A percentile compares a stretch with the other conserved stretches of the same genome.
phyloP scores from a whole-genome alignment of 2,797 vertebrate genomes.

The Neosilurus mollespiculum region DNA sequence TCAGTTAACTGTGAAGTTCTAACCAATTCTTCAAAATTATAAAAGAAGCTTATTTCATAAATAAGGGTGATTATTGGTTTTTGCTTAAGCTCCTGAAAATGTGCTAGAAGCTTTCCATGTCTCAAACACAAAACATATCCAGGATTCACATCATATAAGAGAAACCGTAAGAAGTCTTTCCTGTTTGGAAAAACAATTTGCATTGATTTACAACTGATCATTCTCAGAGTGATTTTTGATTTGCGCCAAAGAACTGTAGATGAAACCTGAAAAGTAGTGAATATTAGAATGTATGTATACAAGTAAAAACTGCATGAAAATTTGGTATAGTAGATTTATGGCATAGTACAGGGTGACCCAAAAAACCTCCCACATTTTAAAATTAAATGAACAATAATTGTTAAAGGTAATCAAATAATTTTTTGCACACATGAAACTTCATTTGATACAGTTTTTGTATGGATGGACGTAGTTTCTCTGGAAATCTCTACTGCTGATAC shows the following conservation, averaged over 20 bases:
- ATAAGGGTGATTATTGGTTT: neutral
- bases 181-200: neutral
- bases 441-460: too few species aligned
- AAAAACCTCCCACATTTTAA: too few species aligned
- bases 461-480: too few species aligned
- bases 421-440: too few species aligned
- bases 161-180: neutral
- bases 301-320: neutral
- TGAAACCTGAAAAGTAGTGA: neutral
- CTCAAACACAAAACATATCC: neutral
- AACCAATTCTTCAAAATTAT: constrained; percentile 14
- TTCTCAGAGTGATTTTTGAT: neutral
- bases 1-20: neutral
- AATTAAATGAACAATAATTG: too few species aligned
- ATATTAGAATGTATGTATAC: too few species aligned
- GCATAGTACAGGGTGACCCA: too few species aligned
- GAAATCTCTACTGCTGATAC: too few species aligned
- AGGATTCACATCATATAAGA: neutral
- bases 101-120: neutral
- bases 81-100: neutral
- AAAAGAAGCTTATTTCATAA: neutral
- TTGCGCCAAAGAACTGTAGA: neutral
- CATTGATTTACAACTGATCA: neutral
- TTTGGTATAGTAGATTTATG: neutral
- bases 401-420: too few species aligned